Evolutionary conservation across 2,888 invertebrate species (phyloP), one percentile per base, ranked within the genome.

Genomic region (Erebia aethiops): DNA sequence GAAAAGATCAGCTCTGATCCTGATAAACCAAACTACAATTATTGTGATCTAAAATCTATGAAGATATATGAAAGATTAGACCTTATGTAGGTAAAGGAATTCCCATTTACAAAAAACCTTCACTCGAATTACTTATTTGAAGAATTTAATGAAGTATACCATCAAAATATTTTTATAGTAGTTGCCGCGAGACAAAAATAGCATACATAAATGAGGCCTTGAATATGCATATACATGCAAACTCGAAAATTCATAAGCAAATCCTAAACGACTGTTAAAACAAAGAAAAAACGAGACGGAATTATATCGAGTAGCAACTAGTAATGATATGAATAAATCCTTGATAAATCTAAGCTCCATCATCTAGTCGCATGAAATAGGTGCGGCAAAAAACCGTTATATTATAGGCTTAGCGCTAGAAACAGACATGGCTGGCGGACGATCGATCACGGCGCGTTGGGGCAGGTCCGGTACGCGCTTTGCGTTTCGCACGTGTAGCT

Each of bases 371-470:
- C 69, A 70, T 75, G 73, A 74, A 74, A 76, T 73, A 73, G 74
- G 70, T 72, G 67, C 72, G 65, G 67, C 35, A 49, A 73, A 73
- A 76, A 76, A 76, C 76, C 66, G 70, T 72, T 75, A 75, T 57
- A 56, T 4, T 66, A 69, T 71, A 75, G 75, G 76, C 76, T 75
- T 61, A 72, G 66, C 78, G 80, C 77, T 83, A 82, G 80, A 77
- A 78, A 69, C 68, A 68, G 80, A 80, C 78, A 81, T 79, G 81
- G 82, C 83, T 80, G 84, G 80, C 85, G 84, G 82, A 78, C 87
- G 87, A 90, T 89, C 90, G 90, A 91, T 91, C 83, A 81, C 79
- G 81, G 76, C 81, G 79, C 79, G 85, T 91, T 92, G 85, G 81
- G 92, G 91, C 85, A 92, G 92, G 92, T 92, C 92, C 85, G 82